Evolutionary conservation across 2,113 vertebrate genomes (phyloP).

Genomic region (Colistium nudipinnis): DNA sequence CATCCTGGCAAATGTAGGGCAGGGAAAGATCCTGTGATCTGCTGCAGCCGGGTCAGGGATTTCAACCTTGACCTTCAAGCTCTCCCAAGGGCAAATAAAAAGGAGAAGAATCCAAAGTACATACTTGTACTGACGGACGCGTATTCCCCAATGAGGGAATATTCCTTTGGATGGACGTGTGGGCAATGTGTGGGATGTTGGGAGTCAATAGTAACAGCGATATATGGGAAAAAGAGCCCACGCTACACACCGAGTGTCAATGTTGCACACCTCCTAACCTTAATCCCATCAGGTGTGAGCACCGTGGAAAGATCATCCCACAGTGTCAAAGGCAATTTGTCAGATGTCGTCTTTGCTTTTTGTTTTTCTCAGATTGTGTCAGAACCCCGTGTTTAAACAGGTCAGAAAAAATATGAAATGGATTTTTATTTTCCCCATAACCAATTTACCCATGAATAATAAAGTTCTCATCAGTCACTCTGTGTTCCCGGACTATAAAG

Average conservation of each 20-base stretch:
- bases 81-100: slow-evolving; percentile 32
- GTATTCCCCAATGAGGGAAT: neutral
- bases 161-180: slow-evolving; percentile 15
- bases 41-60: slow-evolving; percentile 34
- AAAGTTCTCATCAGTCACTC: slow-evolving; percentile 19
- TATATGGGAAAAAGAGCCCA: slow-evolving; percentile 23
- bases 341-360: slow-evolving; percentile 23
- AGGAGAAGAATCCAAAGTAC: neutral
- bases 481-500: neutral
- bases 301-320: slow-evolving; percentile 27
- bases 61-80: slow-evolving; percentile 59
- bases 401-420: slow-evolving; percentile 41
- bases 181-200: slow-evolving; percentile 47
- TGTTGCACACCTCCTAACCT: slow-evolving; percentile 30
- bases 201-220: slow-evolving; percentile 25
- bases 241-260: slow-evolving; percentile 26
- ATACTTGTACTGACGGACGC: neutral
- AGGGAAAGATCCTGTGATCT: slow-evolving; percentile 42
- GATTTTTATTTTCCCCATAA: slow-evolving; percentile 19
- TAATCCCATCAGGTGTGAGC: slow-evolving; percentile 58
- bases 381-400: neutral
- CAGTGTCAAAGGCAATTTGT: slow-evolving; percentile 40
- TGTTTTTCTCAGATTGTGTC: slow-evolving; percentile 32
- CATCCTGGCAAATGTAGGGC: slow-evolving; percentile 44
- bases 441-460: slow-evolving; percentile 11